Percentiles rank a stretch among this genome's conserved stretches.
These are phyloP conservation scores for Stichopus chloronotus DNA, from an alignment of 35 echinoderm and acorn worm species.

Conservation along the genomic window DNA sequence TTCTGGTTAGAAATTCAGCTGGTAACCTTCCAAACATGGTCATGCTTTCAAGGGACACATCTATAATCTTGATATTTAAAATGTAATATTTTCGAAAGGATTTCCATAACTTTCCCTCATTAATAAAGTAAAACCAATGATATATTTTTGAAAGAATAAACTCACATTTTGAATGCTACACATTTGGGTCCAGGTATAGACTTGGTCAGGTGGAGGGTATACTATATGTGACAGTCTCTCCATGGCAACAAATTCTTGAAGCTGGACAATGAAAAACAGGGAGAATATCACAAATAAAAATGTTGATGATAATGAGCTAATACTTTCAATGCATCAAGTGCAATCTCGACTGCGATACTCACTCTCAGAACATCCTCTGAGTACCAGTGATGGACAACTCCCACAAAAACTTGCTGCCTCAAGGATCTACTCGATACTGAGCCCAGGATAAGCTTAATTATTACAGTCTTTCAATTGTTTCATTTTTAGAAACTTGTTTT, in stretches of 20 bases:
- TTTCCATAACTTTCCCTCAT: too few species aligned
- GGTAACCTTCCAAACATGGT: too few species aligned
- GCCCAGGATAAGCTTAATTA: too few species aligned
- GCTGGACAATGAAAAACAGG: constrained; percentile 59
- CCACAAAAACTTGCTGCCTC: not conserved
- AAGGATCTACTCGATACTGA: too few species aligned
- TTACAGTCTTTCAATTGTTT: too few species aligned
- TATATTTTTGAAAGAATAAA: constrained; percentile 4
- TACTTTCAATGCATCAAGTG: not conserved
- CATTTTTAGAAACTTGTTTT: too few species aligned
- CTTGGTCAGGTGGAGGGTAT: constrained; percentile 87
- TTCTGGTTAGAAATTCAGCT: too few species aligned
- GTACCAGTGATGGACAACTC: not conserved
- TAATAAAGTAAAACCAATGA: not conserved
- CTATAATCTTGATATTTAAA: too few species aligned
- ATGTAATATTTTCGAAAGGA: too few species aligned
- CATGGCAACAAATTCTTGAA: constrained; percentile 89
- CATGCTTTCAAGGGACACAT: too few species aligned
- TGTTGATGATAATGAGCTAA: not conserved
- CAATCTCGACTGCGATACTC: not conserved
- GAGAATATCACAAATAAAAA: not conserved
- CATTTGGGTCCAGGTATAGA: constrained; percentile 87
- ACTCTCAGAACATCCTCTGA: not conserved
- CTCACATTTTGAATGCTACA: constrained; percentile 92
- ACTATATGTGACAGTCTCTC: constrained; percentile 74